phyloP scores from a whole-genome alignment of 2,797 vertebrate species.

The Aldrovandia affinis region DNA sequence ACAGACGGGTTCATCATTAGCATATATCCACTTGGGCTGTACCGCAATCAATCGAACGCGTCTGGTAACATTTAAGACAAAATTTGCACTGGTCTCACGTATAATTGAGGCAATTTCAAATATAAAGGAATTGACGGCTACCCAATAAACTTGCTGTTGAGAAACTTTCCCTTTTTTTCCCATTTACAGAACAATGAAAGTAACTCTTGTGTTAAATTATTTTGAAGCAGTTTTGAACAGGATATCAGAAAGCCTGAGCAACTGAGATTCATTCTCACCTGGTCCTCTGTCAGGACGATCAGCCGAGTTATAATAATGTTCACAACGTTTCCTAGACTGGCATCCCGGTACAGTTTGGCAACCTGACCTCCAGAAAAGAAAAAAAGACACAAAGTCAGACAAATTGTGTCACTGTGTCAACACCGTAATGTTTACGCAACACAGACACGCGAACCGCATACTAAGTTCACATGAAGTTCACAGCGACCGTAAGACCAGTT shows the following conservation, averaged over 20 bases:
- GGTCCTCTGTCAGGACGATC: constrained; percentile 98
- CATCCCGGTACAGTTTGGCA: constrained; percentile 99
- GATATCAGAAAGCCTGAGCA: constrained; percentile 4
- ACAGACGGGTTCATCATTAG: background rate
- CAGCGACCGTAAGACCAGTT: background rate
- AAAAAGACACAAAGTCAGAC: constrained; percentile 99
- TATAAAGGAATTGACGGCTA: constrained; percentile 3
- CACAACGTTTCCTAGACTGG: constrained; percentile 99
- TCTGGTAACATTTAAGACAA: constrained; percentile 19
- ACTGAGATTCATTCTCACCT: constrained; percentile 76
- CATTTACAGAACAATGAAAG: constrained; percentile 20
- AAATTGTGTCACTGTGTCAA: constrained; percentile 69
- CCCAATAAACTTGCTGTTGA: background rate
- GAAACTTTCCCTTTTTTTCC: background rate
- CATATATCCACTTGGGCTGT: background rate
- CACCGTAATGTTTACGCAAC: background rate
- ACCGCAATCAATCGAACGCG: background rate
- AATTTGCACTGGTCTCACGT: constrained; percentile 19
- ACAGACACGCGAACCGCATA: background rate
- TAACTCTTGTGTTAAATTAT: background rate
- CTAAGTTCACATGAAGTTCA: background rate
- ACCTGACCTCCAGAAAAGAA: constrained; percentile 99
- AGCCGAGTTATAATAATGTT: constrained; percentile 98
- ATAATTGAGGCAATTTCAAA: constrained; percentile 18
- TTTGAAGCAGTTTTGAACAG: background rate